phyloP scores from a whole-genome alignment of 2,113 vertebrate genomes.

The Paratilapia polleni region DNA sequence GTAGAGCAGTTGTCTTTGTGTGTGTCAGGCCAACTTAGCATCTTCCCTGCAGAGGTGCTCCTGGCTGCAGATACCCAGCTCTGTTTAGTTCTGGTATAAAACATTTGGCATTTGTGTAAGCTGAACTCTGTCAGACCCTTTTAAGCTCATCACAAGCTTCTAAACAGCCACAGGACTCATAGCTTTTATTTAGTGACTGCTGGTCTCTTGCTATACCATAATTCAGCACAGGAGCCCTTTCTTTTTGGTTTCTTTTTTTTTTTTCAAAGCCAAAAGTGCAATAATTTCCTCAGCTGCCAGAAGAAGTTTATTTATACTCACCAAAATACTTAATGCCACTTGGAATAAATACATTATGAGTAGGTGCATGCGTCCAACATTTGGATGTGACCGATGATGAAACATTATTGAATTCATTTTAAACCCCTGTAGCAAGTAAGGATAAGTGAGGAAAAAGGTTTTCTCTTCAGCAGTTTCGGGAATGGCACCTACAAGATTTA shows the following conservation, averaged over 20 bases:
- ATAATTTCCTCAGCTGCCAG: background rate
- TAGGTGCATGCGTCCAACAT: background rate
- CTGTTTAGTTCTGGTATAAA: constrained; percentile 71
- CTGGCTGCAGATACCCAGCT: constrained; percentile 37
- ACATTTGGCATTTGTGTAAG: constrained; percentile 68
- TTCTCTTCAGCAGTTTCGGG: fast-evolving
- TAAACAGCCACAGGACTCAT: constrained; percentile 14
- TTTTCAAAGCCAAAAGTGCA: background rate
- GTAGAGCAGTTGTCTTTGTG: constrained; percentile 9
- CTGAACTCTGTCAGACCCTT: constrained; percentile 26
- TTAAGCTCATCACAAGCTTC: constrained; percentile 17
- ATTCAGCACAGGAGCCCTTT: background rate
- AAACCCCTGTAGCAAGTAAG: background rate
- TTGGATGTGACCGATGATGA: background rate
- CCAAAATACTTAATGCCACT: background rate
- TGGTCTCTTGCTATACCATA: background rate
- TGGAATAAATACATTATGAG: background rate
- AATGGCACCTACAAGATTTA: background rate
- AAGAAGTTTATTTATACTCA: constrained; percentile 1
- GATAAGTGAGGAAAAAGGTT: background rate
- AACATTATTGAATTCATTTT: background rate
- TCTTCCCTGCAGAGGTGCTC: constrained; percentile 22
- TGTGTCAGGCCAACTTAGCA: constrained; percentile 11
- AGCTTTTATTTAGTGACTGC: background rate
- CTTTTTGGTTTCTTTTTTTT: background rate